Percentiles rank a stretch among this genome's conserved stretches.
Evolutionary conservation across 1,140 invertebrate genomes (phyloP).

Genomic region (Caenorhabditis tropicalis): DNA sequence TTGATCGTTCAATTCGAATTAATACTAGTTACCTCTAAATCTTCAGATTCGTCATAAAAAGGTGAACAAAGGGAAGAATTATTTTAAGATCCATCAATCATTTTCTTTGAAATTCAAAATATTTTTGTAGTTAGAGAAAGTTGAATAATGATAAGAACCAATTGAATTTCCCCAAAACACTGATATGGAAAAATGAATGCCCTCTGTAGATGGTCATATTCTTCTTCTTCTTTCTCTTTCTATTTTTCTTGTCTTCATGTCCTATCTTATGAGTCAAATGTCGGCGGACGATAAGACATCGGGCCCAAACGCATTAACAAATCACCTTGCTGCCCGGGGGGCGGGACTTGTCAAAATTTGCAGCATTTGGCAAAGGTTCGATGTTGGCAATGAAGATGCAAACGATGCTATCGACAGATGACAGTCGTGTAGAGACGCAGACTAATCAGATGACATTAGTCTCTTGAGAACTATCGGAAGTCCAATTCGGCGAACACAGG

Average conservation of each 20-base stretch:
- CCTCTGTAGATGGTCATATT: not conserved
- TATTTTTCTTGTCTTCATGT: constrained; percentile 1
- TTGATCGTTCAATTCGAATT: no score
- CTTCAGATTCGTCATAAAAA: no score
- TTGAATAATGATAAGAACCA: no score
- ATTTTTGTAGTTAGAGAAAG: no score
- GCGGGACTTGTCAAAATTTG: constrained; percentile 12
- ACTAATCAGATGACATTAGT: constrained; percentile 38
- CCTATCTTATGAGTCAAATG: constrained; percentile 24
- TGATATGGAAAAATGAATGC: not conserved
- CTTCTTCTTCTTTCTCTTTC: not conserved
- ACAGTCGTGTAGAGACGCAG: constrained; percentile 19
- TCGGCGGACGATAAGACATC: constrained; percentile 4
- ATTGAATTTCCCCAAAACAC: not conserved
- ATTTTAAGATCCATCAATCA: no score
- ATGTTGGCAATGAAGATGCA: constrained; percentile 26
- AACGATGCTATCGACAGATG: not conserved
- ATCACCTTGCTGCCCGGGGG: constrained; percentile 6
- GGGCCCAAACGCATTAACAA: constrained; percentile 17
- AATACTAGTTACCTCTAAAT: no score
- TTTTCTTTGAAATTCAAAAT: no score
- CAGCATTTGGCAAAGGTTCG: constrained; percentile 10
- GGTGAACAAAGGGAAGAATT: no score
- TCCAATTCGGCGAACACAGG: constrained; percentile 27
- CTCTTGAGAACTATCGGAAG: constrained; percentile 2